Conservation (phyloP, 2,888 invertebrate genomes). For the Sphaerophoria taeniata region DNA sequence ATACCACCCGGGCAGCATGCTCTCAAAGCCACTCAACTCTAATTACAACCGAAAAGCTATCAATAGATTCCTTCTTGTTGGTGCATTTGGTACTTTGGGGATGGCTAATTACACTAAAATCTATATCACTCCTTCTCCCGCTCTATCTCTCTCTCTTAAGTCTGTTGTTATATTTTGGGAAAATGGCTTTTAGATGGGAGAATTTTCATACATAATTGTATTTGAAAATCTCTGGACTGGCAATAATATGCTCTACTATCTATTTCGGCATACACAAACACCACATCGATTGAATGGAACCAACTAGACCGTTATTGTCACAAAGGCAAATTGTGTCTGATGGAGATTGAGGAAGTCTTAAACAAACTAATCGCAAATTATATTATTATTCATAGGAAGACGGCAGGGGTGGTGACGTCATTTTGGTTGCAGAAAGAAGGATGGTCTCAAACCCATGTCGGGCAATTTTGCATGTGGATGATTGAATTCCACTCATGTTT, state of each 20-base stretch:
- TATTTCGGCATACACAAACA: no score
- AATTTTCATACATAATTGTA: no score
- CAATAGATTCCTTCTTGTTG: neutral
- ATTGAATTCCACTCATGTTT: conserved; percentile 12
- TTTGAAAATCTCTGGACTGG: conserved; percentile 8
- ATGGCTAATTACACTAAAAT: conserved; percentile 25
- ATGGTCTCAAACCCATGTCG: neutral
- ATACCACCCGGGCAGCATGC: neutral
- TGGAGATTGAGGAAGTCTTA: neutral
- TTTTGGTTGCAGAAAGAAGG: no score
- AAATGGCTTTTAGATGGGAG: no score
- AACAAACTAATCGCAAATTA: conserved; percentile 6
- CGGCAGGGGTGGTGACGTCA: no score
- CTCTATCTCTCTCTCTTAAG: no score
- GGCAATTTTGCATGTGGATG: neutral
- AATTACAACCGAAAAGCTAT: conserved; percentile 18
- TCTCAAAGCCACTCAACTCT: conserved; percentile 14
- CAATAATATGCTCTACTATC: neutral
- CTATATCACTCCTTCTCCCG: neutral
- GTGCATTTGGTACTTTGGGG: neutral
- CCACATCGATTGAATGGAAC: no score
- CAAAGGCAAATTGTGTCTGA: conserved; percentile 2
- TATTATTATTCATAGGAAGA: neutral
- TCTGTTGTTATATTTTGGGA: no score
- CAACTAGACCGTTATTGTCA: neutral